Percentiles rank a stretch among this genome's conserved stretches.
phyloP scores from a whole-genome alignment of 2,113 vertebrate species.

The Procavia capensis region DNA sequence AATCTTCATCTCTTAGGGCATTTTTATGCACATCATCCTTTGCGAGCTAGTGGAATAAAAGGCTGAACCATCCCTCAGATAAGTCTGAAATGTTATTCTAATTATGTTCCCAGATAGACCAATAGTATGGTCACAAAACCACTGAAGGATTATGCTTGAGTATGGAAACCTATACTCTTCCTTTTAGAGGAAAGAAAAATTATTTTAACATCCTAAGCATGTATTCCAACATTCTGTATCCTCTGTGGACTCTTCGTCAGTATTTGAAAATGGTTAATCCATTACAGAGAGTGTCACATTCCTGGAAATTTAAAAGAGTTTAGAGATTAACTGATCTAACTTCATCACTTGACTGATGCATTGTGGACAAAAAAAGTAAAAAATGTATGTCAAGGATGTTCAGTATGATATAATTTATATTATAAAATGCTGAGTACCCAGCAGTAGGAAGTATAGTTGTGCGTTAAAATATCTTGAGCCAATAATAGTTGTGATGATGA shows the following conservation, averaged over 20 bases:
- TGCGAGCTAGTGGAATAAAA: slow-evolving; percentile 3
- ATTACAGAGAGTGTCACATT: not conserved
- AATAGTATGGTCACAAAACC: not conserved
- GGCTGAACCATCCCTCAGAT: not conserved
- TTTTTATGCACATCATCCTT: not conserved
- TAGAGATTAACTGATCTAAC: not conserved
- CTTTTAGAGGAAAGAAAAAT: not conserved
- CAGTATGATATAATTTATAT: not conserved
- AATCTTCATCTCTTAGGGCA: not conserved
- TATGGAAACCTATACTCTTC: not conserved
- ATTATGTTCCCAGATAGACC: not conserved
- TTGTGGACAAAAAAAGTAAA: not conserved
- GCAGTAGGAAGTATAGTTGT: not conserved
- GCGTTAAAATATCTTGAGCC: not conserved
- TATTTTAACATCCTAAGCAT: slow-evolving; percentile 29
- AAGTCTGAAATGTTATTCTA: not conserved
- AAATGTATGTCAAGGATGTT: not conserved
- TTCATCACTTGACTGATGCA: not conserved
- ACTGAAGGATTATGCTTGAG: slow-evolving; percentile 8
- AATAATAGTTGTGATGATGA: not conserved
- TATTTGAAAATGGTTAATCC: slow-evolving; percentile 27
- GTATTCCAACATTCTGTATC: not conserved
- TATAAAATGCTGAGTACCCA: not conserved
- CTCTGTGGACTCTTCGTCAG: not conserved
- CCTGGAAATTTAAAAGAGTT: not conserved